Base-by-base conservation (phyloP, 1,140 invertebrate genomes). In the Drusus annulatus region DNA sequence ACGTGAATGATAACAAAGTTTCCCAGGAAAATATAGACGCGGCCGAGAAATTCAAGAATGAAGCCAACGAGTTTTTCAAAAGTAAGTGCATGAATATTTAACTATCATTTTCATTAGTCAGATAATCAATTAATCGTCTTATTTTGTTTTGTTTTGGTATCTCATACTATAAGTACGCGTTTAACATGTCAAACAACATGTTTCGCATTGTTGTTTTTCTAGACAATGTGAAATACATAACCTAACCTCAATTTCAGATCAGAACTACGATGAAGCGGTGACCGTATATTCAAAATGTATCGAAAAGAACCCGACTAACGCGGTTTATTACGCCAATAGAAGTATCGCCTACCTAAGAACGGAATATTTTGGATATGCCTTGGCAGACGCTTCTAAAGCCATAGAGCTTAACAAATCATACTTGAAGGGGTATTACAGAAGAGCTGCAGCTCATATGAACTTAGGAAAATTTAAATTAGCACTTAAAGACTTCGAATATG, bases 381-480 rank as follows among this genome's bases (percentile, higher is more conserved):
- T 99, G 51, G 90, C 88, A 31, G 98, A 99, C 92, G 98, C 98
- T 7, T 93, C 95, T 0, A 95, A 95, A 87, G 95, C 98, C 1
- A 95, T 99, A 60, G 94, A 97, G 88, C 85, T 97, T 68, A 97
- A 99, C 89, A 94, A 93, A 83, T 92, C 91, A 52, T 99, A 99
- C 89, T 90, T 98, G 6, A 99, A 99, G 90, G 97, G 96, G 15
- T 96, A 95, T 85, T 99, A 99, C 88, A 94, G 99, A 86, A 91
- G 98, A 87, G 98, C 98, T 0, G 96, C 96, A 0, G 96, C 98
- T 51, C 93, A 98, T 84, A 99, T 99, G 98, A 97, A 98, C 31
- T 88, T 99, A 84, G 98, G 98, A 81, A 99, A 99, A 91, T 99
- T 98, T 87, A 99, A 99, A 90, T 89, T 96, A 87, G 98, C 99